Base-by-base conservation (phyloP, 2,888 invertebrate genomes). In the Diarsia mendica region DNA sequence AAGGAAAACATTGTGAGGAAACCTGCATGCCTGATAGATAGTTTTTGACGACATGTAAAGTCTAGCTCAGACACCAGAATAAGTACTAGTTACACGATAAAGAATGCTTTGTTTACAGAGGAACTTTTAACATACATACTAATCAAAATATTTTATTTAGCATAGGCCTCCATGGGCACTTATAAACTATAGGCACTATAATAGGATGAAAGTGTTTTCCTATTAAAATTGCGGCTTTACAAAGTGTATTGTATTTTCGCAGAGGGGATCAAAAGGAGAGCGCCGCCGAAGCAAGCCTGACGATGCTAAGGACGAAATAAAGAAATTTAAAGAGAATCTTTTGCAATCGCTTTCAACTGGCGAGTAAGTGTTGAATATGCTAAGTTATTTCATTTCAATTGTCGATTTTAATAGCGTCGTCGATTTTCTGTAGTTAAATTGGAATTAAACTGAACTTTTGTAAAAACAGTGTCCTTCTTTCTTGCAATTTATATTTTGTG, bases 271-370 rank as follows among this genome's bases (percentile, higher is more conserved):
- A 65, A 95, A 93, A 90, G 89, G 89, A 23, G 94, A 95, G 58
- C 91, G 93, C 44, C 92, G 93, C 55, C 90, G 91, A 6, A 94
- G 93, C 82, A 89, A 90, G 69, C 90, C 92, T 39, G 92, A 93
- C 15, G 92, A 92, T 66, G 88, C 88, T 6, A 90, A 90, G 67
- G 94, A 94, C 39, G 96, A 96, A 91, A 94, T 95, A 85, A 95
- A 93, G 87, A 94, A 95, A 86, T 95, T 95, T 81, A 96, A 96
- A 85, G 95, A 96, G 82, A 94, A 92, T 83, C 90, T 95, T 23
- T 90, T 96, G 44, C 94, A 94, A 82, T 93, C 95, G 46, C 88
- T 94, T 69, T 83, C 93, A 51, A 80, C 89, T 64, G 93, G 92
- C 82, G 94, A 94, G 96, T 96, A 88, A 95, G 95, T 94, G 67